Evolutionary conservation across 2,797 vertebrate genomes (phyloP).

Genomic region (Potorous gilbertii): DNA sequence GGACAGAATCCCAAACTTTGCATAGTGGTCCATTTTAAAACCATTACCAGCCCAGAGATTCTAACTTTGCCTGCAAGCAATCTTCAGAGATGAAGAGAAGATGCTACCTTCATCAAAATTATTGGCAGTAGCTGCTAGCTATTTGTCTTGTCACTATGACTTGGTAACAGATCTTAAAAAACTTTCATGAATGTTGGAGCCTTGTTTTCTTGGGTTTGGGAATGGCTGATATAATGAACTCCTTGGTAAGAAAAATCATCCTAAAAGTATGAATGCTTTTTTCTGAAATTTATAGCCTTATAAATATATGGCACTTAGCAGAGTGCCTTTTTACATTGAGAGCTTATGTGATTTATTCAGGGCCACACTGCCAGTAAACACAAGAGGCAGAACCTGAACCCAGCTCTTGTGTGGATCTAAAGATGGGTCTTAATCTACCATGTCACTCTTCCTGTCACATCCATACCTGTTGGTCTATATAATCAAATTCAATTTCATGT

Average conservation of each 20-base stretch:
- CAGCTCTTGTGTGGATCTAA: not conserved
- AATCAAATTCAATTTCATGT: not conserved
- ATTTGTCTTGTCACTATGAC: not conserved
- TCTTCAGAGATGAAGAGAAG: not conserved
- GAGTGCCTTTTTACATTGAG: not conserved
- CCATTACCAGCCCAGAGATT: not conserved
- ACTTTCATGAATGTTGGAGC: not conserved
- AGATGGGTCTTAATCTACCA: not conserved
- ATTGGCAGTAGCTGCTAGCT: not conserved
- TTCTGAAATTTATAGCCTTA: not conserved
- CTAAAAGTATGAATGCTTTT: not conserved
- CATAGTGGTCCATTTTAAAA: not conserved
- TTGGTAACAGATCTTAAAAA: not conserved
- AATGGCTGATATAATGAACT: not conserved
- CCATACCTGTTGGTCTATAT: not conserved
- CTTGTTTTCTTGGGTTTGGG: not conserved
- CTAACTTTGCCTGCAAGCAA: not conserved
- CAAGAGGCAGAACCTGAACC: not conserved
- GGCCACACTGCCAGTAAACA: not conserved
- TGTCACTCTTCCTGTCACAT: not conserved
- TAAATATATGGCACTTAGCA: too few species aligned
- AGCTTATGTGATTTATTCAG: not conserved
- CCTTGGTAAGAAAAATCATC: not conserved
- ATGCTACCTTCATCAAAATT: not conserved
- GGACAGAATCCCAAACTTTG: not conserved